A percentile compares a stretch with the other conserved stretches of the same genome.
Conservation (phyloP, 2,888 invertebrate species). For the Himalopsyche tibetana region DNA sequence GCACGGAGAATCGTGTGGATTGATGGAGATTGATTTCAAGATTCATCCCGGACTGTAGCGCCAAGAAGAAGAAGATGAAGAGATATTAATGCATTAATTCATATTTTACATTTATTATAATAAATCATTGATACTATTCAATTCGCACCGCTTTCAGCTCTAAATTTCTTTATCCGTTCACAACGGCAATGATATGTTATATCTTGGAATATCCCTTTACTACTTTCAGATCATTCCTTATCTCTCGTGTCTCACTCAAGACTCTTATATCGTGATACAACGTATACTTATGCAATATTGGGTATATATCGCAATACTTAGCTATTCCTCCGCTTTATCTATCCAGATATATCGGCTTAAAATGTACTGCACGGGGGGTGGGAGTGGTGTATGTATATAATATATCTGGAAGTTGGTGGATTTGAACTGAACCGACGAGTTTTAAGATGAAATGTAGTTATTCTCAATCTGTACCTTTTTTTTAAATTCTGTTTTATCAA, state of each 20-base stretch:
- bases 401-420: constrained; percentile 6
- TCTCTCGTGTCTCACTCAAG: neutral
- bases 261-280: constrained; percentile 9
- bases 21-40: too few relatives aligned
- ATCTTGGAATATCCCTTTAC: neutral
- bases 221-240: neutral
- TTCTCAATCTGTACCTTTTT: neutral
- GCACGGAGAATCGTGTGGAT: too few relatives aligned
- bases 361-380: constrained; percentile 13
- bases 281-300: neutral
- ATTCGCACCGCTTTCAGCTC: too few relatives aligned
- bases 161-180: too few relatives aligned
- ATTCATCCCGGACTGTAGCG: too few relatives aligned
- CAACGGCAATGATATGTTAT: too few relatives aligned
- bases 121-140: too few relatives aligned
- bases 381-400: constrained; percentile 13
- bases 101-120: too few relatives aligned
- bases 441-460: neutral
- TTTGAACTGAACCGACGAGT: constrained; percentile 23
- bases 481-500: too few relatives aligned
- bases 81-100: too few relatives aligned
- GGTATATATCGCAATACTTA: constrained; percentile 14
- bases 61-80: too few relatives aligned
- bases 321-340: constrained; percentile 29
- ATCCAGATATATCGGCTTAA: constrained; percentile 33